Base-by-base conservation (phyloP, 2,113 vertebrate genomes). In the Asarcornis scutulata region DNA sequence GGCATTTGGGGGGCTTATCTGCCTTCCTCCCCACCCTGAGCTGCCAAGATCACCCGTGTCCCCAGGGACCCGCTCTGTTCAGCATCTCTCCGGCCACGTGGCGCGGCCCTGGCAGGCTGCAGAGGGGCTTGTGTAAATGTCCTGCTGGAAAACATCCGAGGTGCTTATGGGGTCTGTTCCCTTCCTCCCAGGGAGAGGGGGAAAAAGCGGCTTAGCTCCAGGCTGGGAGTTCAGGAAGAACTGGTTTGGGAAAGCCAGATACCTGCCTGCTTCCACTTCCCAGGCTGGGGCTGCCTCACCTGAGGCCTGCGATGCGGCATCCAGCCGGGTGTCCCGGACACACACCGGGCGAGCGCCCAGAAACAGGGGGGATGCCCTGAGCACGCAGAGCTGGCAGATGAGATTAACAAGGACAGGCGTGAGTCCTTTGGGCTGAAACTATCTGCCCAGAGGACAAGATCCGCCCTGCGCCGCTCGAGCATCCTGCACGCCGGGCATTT, bases 201-300 rank as follows among this genome's bases (percentile, higher is more conserved):
- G 32, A 31, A 60, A 40, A 95, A 76, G 18, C n/a, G 60, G 60
- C 53, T n/a, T 53, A 68, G 17, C 86, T 75, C 44, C 79, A 69
- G 74, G n/a, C 78, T 84, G 55, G 42, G 44, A 84, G 44, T 81
- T 87, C 44, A 73, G 74, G 71, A 82, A 59, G 77, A 91, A 59
- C 62, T 81, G 48, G 12, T 75, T 84, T 91, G 53, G 74, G 82
- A 73, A 79, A 94, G 56, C 48, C 84, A 92, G 74, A 89, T 84
- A 66, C 68, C 36, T 82, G 18, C 44, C 31, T 82, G 18, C 44
- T 56, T 89, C 53, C 40, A 58, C 53, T 83, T 83, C 52, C 26
- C 16, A 14, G 0, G 3, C 3, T 91, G 52, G 31, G 78, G 38
- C 15, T 85, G 75, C 75, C 0, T 1, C 87, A 89, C 71, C 66